Evolutionary conservation across 2,888 invertebrate genomes (phyloP).

Genomic region (Tenodera sinensis): DNA sequence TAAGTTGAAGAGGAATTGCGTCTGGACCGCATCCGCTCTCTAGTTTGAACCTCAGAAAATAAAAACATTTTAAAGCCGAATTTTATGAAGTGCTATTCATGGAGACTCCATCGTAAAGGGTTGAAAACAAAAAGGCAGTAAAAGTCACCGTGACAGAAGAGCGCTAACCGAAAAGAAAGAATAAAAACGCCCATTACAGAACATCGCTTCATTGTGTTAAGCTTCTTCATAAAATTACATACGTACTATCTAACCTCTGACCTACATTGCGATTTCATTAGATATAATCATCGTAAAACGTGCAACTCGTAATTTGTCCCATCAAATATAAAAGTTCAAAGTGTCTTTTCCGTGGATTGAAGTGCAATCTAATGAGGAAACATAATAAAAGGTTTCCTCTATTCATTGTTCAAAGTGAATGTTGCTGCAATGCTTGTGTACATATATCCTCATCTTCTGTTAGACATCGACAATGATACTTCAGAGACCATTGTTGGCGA

Average conservation of each 20-base stretch:
- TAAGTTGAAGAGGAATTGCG: background rate
- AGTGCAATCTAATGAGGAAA: too few species aligned
- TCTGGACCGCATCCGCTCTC: background rate
- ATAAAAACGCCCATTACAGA: background rate
- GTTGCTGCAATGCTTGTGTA: too few species aligned
- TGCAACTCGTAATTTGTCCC: too few species aligned
- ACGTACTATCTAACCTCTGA: background rate
- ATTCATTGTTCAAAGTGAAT: too few species aligned
- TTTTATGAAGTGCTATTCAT: slow-evolving; percentile 4
- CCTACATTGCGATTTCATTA: background rate
- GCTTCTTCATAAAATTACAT: background rate
- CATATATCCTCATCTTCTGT: too few species aligned
- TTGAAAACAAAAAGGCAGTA: background rate
- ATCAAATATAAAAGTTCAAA: too few species aligned
- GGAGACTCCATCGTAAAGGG: background rate
- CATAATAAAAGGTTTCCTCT: too few species aligned
- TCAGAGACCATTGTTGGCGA: too few species aligned
- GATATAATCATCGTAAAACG: background rate
- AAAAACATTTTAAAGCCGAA: background rate
- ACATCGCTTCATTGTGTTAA: background rate
- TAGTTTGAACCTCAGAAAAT: background rate
- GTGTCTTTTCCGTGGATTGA: too few species aligned
- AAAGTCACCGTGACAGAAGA: background rate
- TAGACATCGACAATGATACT: too few species aligned
- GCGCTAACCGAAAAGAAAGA: background rate